Conservation (phyloP, 2,888 invertebrate species). For the Caenorhabditis japonica region DNA sequence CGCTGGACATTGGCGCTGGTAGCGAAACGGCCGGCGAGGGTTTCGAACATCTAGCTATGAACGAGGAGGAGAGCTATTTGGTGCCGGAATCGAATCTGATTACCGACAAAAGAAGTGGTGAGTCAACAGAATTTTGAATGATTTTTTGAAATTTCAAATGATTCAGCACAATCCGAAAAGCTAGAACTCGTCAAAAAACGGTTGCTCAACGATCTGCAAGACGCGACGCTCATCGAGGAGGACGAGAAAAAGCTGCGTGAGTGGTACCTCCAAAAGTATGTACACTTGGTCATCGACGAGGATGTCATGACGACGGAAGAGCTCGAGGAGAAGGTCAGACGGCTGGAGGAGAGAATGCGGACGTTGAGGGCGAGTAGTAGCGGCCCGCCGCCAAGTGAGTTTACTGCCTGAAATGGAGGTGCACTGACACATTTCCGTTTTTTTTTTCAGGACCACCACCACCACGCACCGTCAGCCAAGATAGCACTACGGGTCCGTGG, state of each 20-base stretch:
- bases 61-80: slow-evolving; percentile 15
- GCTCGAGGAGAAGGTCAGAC: slow-evolving; percentile 20
- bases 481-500: slow-evolving; percentile 31
- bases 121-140: not conserved
- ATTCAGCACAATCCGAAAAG: slow-evolving; percentile 32
- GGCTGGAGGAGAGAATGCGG: slow-evolving; percentile 19
- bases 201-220: slow-evolving; percentile 13
- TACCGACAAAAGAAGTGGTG: slow-evolving; percentile 1
- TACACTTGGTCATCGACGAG: slow-evolving; percentile 16
- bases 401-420: not conserved
- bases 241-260: slow-evolving; percentile 22
- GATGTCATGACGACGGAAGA: slow-evolving; percentile 18
- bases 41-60: slow-evolving; percentile 27
- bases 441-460: slow-evolving; percentile 47
- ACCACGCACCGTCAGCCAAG: slow-evolving; percentile 37
- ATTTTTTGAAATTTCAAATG: not conserved
- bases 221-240: slow-evolving; percentile 10
- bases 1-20: slow-evolving; percentile 23
- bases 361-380: slow-evolving; percentile 17
- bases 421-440: not conserved
- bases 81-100: slow-evolving; percentile 9
- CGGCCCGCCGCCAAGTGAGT: slow-evolving; percentile 49
- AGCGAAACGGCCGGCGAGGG: slow-evolving; percentile 38
- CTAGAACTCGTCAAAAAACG: slow-evolving; percentile 21
- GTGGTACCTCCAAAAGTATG: slow-evolving; percentile 14